Conservation (phyloP, 2,888 invertebrate genomes). For the Mythimna impura region DNA sequence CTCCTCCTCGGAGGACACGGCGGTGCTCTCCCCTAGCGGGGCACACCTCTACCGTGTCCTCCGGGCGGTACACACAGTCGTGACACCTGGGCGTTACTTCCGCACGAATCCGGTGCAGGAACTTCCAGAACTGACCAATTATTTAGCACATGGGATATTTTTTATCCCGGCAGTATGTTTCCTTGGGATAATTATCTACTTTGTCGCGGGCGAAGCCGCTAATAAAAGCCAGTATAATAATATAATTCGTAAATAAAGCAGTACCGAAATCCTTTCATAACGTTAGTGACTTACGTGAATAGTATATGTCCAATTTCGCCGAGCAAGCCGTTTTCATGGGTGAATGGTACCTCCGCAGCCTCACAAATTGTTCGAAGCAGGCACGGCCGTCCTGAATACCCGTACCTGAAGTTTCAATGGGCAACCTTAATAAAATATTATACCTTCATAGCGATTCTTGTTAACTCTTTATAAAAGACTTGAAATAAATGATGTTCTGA, state of each 20-base stretch:
- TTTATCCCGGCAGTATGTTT: too few relatives aligned
- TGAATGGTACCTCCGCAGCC: constrained; percentile 92
- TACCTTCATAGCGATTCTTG: constrained; percentile 66
- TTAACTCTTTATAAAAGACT: constrained; percentile 63
- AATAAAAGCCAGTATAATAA: too few relatives aligned
- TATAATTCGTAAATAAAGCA: constrained; percentile 65
- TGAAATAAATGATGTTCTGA: constrained; percentile 55
- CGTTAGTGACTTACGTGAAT: constrained; percentile 91
- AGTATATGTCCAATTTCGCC: constrained; percentile 94
- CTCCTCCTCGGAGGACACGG: too few relatives aligned
- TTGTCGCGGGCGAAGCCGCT: too few relatives aligned
- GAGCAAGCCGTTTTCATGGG: constrained; percentile 92
- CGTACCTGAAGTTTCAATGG: constrained; percentile 87
- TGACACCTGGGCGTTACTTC: too few relatives aligned
- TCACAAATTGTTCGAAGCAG: constrained; percentile 94
- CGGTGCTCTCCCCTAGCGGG: too few relatives aligned
- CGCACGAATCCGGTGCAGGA: too few relatives aligned
- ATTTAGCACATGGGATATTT: too few relatives aligned
- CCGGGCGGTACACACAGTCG: too few relatives aligned
- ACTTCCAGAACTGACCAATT: too few relatives aligned
- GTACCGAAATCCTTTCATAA: constrained; percentile 61
- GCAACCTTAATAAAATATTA: constrained; percentile 71
- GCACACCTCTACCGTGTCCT: too few relatives aligned
- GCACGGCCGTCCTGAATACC: constrained; percentile 92
- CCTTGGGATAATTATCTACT: too few relatives aligned